Percentiles rank a stretch among this genome's conserved stretches.
Evolutionary conservation across 2,113 vertebrate species (phyloP).

Genomic region (Lagopus muta): DNA sequence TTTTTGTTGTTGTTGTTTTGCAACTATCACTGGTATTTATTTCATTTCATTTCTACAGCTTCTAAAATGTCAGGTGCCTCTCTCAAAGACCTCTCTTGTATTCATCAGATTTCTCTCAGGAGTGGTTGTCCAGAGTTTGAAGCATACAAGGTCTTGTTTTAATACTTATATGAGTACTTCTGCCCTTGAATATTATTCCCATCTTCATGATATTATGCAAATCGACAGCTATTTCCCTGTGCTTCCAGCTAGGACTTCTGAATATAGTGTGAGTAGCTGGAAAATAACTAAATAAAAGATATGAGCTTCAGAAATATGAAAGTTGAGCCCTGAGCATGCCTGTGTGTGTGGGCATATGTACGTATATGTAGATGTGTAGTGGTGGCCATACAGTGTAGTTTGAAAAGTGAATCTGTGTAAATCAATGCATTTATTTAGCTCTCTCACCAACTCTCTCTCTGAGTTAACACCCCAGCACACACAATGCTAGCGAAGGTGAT

Average conservation of each 20-base stretch:
- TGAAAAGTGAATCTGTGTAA: conserved; percentile 63
- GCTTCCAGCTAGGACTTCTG: conserved; percentile 44
- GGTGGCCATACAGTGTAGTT: not conserved
- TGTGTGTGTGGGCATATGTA: not conserved
- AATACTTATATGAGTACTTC: conserved; percentile 16
- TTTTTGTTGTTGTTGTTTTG: not conserved
- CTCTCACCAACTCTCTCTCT: conserved; percentile 71
- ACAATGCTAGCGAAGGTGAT: conserved; percentile 90
- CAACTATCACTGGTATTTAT: conserved; percentile 2
- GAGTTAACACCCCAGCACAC: conserved; percentile 85
- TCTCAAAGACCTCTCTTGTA: not conserved
- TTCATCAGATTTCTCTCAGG: conserved; percentile 41
- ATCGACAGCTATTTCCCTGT: conserved; percentile 6
- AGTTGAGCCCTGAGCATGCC: not conserved
- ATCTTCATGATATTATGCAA: conserved; percentile 37
- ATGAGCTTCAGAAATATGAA: not conserved
- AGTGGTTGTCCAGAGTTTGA: conserved; percentile 28
- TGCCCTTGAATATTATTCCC: conserved; percentile 36
- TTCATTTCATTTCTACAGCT: conserved; percentile 39
- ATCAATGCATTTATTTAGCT: conserved; percentile 76
- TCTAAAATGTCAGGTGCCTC: conserved; percentile 17
- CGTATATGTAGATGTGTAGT: not conserved
- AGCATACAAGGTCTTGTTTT: conserved; percentile 9
- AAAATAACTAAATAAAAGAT: conserved; percentile 17
- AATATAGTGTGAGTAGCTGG: not conserved